Conservation (phyloP, 2,888 invertebrate species). For the Palloptera scutellata region DNA sequence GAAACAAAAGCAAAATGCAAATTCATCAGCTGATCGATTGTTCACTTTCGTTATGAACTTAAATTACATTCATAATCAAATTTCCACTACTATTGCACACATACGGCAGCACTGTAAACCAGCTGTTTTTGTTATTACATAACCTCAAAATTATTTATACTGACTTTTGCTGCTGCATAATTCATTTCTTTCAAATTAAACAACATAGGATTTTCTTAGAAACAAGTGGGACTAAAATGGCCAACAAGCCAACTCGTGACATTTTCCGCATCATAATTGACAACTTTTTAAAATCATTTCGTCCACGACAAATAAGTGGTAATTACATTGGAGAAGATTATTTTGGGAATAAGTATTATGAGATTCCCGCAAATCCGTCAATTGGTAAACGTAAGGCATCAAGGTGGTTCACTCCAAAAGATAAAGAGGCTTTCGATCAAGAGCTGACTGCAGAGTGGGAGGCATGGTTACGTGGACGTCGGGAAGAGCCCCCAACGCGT, state of each 20-base stretch:
- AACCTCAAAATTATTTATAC: not conserved
- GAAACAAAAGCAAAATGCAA: too few species aligned
- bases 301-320: constrained; percentile 67
- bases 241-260: constrained; percentile 57
- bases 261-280: constrained; percentile 58
- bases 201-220: not conserved
- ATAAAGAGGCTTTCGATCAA: constrained; percentile 71
- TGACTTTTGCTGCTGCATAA: not conserved
- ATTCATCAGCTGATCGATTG: too few species aligned
- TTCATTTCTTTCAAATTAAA: not conserved
- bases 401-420: constrained; percentile 78
- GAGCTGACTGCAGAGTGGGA: constrained; percentile 89
- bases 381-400: constrained; percentile 71
- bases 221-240: constrained; percentile 42
- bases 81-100: not conserved
- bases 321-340: constrained; percentile 76
- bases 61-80: too few species aligned
- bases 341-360: constrained; percentile 83
- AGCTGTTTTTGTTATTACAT: not conserved
- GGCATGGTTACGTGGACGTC: constrained; percentile 79
- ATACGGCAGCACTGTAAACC: not conserved
- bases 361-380: constrained; percentile 75
- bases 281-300: constrained; percentile 60
- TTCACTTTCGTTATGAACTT: too few species aligned
- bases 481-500: constrained; percentile 74